These are phyloP conservation scores for Onychostruthus taczanowskii DNA, from an alignment of 2,113 vertebrate genomes.

Conservation along the genomic window DNA sequence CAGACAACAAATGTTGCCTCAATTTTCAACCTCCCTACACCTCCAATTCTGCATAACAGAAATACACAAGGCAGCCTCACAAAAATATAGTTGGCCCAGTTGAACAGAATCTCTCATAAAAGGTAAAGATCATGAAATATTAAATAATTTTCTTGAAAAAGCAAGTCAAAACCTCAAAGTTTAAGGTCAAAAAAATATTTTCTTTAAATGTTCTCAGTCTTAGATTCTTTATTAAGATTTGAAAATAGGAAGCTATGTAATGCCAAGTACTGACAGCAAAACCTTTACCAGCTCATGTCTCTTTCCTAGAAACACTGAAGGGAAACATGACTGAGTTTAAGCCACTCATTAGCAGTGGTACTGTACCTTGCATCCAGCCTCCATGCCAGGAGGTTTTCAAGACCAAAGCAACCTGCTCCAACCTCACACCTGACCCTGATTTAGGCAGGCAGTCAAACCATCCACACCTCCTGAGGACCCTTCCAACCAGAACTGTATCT, in stretches of 20 bases:
- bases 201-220: not conserved
- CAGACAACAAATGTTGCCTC: not conserved
- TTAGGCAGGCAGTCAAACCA: not conserved
- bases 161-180: not conserved
- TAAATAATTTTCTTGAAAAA: not conserved
- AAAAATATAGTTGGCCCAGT: not conserved
- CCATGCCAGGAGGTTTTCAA: not conserved
- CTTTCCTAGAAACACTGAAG: not conserved
- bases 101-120: not conserved
- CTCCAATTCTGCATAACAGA: not conserved
- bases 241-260: not conserved
- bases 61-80: not conserved
- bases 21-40: not conserved
- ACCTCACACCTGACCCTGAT: not conserved
- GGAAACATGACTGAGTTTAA: not conserved
- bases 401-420: not conserved
- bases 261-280: not conserved
- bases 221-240: not conserved
- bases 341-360: not conserved
- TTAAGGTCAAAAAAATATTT: not conserved
- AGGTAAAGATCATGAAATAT: not conserved
- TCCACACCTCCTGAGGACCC: not conserved
- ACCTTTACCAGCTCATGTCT: not conserved
- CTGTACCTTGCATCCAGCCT: not conserved
- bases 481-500: not conserved